Conservation (phyloP, 2,113 vertebrate species). For the Lamprotornis superbus region DNA sequence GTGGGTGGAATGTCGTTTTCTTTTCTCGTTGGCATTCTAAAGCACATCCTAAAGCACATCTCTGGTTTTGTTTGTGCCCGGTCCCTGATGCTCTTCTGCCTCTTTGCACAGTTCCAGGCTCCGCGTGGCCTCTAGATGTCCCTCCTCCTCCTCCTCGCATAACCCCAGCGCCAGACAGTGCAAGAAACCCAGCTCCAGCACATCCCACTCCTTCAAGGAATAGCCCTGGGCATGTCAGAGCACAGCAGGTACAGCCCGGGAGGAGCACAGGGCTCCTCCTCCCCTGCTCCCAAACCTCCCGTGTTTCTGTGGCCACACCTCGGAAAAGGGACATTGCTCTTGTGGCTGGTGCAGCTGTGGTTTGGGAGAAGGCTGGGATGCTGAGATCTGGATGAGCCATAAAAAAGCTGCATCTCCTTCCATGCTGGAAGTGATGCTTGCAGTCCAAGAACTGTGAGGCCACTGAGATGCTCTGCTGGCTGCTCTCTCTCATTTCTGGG, state of each 20-base stretch:
- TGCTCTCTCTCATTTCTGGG: background rate
- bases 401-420: background rate
- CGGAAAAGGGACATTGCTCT: background rate
- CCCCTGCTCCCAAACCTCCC: background rate
- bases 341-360: background rate
- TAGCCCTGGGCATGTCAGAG: background rate
- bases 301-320: background rate
- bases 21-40: rapidly evolving
- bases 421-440: background rate
- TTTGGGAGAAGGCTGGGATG: background rate
- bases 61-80: background rate
- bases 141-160: constrained; percentile 18
- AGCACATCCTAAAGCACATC: rapidly evolving
- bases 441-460: background rate
- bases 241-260: constrained; percentile 53
- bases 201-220: constrained; percentile 27
- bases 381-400: background rate
- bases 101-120: constrained; percentile 66
- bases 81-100: background rate
- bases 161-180: constrained; percentile 65
- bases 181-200: constrained; percentile 45
- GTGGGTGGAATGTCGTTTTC: background rate
- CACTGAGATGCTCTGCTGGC: background rate
- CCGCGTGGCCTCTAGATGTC: constrained; percentile 70
- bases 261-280: rapidly evolving